Evolutionary conservation across 2,888 invertebrate species (phyloP).

Genomic region (Steromphala cineraria): DNA sequence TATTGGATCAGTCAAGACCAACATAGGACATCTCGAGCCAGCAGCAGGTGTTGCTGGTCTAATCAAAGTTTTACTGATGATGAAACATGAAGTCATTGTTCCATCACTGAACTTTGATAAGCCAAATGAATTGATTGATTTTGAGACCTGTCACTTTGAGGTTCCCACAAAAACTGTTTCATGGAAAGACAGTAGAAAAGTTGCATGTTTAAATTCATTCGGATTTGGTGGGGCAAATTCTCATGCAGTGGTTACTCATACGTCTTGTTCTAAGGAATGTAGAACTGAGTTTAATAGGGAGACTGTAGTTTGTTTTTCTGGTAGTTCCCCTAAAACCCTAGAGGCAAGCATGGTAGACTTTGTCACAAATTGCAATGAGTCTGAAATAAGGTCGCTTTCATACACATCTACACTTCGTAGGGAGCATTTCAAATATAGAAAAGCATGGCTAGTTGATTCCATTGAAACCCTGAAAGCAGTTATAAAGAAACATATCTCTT

Average conservation of each 20-base stretch:
- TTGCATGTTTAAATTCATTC: conserved; percentile 48
- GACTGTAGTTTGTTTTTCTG: conserved; percentile 36
- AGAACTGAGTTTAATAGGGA: background rate
- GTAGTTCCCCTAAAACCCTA: conserved; percentile 6
- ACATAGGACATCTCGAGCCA: conserved; percentile 62
- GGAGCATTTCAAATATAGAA: conserved; percentile 39
- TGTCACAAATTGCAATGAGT: background rate
- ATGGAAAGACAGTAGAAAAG: conserved; percentile 34
- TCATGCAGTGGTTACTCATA: conserved; percentile 43
- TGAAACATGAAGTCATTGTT: conserved; percentile 48
- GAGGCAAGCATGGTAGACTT: conserved; percentile 16
- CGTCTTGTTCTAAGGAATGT: background rate
- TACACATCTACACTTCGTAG: conserved; percentile 45
- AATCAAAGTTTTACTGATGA: conserved; percentile 59
- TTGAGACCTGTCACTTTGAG: conserved; percentile 30
- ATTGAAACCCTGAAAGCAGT: conserved; percentile 22
- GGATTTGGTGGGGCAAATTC: conserved; percentile 57
- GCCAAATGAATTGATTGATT: conserved; percentile 41
- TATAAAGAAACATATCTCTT: background rate
- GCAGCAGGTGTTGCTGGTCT: conserved; percentile 59
- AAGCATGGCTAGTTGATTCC: conserved; percentile 26
- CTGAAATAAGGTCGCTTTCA: conserved; percentile 21
- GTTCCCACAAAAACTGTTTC: conserved; percentile 26
- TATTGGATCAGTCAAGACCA: conserved; percentile 62
- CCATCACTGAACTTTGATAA: conserved; percentile 41